phyloP scores from a whole-genome alignment of 1,140 invertebrate genomes.

The Hypothenemus hampei region DNA sequence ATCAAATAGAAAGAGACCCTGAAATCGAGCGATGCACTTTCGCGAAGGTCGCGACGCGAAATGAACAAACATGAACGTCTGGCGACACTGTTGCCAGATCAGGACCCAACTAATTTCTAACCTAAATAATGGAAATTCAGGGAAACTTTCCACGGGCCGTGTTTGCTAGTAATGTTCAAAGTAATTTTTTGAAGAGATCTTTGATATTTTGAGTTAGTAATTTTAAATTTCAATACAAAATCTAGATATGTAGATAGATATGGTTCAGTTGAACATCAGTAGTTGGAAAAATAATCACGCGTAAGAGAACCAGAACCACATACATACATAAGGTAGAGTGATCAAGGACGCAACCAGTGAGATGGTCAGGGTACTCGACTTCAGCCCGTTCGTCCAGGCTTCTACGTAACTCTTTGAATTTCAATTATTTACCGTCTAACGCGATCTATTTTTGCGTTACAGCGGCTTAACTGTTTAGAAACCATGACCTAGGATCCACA shows the following conservation, averaged over 20 bases:
- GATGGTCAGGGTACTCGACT: conserved; percentile 20
- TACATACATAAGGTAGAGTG: conserved; percentile 13
- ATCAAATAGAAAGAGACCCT: conserved; percentile 42
- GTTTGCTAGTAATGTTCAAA: background rate
- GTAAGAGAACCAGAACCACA: conserved; percentile 20
- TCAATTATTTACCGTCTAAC: conserved; percentile 22
- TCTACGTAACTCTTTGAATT: conserved; percentile 24
- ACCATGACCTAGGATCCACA: conserved; percentile 18
- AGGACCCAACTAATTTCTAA: background rate
- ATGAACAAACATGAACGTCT: conserved; percentile 41
- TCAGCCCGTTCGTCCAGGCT: conserved; percentile 6
- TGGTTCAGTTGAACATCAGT: background rate
- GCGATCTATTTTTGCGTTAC: conserved; percentile 20
- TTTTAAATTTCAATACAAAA: too few species aligned
- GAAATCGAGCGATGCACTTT: conserved; percentile 44
- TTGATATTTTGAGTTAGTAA: too few species aligned
- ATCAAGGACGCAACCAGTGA: conserved; percentile 18
- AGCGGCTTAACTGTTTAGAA: conserved; percentile 13
- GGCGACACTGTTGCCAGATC: conserved; percentile 30
- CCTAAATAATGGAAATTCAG: too few species aligned
- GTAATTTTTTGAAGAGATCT: background rate
- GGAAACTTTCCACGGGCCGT: too few species aligned
- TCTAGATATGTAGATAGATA: background rate
- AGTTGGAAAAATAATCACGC: conserved; percentile 24
- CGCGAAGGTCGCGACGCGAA: conserved; percentile 40